phyloP scores from a whole-genome alignment of 2,888 invertebrate species.

The Periphyllus acericola region DNA sequence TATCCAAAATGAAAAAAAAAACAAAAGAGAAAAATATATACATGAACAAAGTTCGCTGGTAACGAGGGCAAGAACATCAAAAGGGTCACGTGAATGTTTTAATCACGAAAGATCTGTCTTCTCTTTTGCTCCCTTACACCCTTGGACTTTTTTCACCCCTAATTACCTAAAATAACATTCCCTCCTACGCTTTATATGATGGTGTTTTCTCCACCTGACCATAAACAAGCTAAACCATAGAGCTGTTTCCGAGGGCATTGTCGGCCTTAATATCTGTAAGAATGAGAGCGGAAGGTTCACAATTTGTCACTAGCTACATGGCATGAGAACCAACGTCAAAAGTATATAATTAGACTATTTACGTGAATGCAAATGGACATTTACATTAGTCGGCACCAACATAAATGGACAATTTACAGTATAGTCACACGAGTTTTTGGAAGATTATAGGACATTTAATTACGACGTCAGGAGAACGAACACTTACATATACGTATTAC shows the following conservation, averaged over 20 bases:
- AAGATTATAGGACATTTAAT: not conserved
- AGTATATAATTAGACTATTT: constrained; percentile 22
- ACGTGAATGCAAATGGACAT: not conserved
- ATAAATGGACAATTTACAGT: constrained; percentile 6
- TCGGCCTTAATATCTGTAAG: not conserved
- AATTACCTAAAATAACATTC: constrained; percentile 46
- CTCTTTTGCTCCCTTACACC: not conserved
- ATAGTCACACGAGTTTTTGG: not conserved
- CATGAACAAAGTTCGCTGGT: constrained; percentile 27
- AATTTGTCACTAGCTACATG: not conserved
- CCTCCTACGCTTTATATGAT: not conserved
- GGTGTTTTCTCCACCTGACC: not conserved
- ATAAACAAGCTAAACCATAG: not conserved
- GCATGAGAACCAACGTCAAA: constrained; percentile 2
- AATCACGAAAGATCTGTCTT: constrained; percentile 37
- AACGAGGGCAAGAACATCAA: constrained; percentile 47
- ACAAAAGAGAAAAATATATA: constrained; percentile 38
- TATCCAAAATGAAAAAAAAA: not conserved
- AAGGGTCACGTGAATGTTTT: constrained; percentile 38
- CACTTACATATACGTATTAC: no score
- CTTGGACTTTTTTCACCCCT: not conserved
- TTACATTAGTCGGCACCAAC: not conserved
- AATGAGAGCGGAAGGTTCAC: not conserved
- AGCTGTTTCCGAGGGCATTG: not conserved
- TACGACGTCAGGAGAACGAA: not conserved